Evolutionary conservation across 2,113 vertebrate species (phyloP).

Genomic region (Periophthalmodon schlosseri): DNA sequence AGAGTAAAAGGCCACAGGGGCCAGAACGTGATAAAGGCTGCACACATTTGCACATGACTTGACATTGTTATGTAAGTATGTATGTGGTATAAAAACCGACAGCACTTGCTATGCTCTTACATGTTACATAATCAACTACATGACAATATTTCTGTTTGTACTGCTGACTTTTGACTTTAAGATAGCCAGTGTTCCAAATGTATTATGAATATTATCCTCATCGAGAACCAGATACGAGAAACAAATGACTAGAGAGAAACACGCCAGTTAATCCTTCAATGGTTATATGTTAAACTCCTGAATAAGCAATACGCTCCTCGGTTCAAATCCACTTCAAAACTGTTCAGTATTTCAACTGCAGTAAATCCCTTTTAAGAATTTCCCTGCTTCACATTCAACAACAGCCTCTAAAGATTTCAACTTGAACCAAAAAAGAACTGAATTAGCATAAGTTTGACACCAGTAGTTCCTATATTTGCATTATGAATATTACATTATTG

Average conservation of each 20-base stretch:
- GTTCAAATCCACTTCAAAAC: neutral
- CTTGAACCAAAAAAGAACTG: neutral
- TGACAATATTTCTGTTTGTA: constrained; percentile 17
- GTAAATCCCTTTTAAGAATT: neutral
- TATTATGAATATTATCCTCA: neutral
- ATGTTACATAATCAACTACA: constrained; percentile 46
- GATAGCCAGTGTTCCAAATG: neutral
- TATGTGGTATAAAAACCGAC: constrained; percentile 23
- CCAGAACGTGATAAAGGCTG: neutral
- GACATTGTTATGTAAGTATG: constrained; percentile 47
- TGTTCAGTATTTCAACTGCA: neutral
- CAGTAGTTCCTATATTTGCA: neutral
- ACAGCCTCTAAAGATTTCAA: neutral
- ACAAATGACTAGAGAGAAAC: neutral
- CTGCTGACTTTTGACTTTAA: neutral
- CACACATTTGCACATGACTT: constrained; percentile 5
- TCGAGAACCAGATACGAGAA: neutral
- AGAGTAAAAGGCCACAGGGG: constrained; percentile 15
- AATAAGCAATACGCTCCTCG: too few relatives aligned
- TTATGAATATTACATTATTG: neutral
- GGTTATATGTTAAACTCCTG: neutral
- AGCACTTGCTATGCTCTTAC: constrained; percentile 11
- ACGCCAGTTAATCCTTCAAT: neutral
- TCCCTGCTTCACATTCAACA: neutral
- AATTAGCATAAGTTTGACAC: neutral